Base-by-base conservation (phyloP, 2,797 vertebrate genomes). In the Selene dorsalis region DNA sequence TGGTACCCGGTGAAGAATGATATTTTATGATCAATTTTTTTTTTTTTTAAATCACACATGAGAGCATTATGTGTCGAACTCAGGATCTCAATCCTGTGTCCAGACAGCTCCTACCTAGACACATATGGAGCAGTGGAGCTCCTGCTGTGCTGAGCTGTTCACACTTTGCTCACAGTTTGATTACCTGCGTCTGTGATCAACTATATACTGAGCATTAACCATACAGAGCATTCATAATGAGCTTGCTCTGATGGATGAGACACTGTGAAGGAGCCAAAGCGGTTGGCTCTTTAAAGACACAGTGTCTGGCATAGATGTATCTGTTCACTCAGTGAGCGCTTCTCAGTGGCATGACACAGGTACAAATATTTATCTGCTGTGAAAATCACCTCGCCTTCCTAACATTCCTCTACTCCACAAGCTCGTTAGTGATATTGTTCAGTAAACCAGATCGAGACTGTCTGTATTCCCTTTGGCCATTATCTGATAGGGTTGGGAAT, bases 351-450 rank as follows among this genome's bases (percentile, higher is more conserved):
- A 47, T 13, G 18, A 5, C 4, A 57, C 43, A 58, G 63, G 35
- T 64, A 73, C 26, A 72, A 43, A 63, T 45, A 55, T 30, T 35
- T 55, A 66, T 72, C 63, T 39, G 5, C 67, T 45, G 26, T 59
- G 6, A 48, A 20, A 60, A 55, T 43, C 30, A 67, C 57, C 57
- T 26, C 41, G 60, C 61, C 48, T 52, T 13, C 43, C 12, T 39
- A 48, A 47, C 22, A 39, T 41, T 35, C 48, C 11, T 70, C 22
- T 55, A 59, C 30, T 62, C 0, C 20, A 48, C 13, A 6, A 48
- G 73, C 28, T 6, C 22, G 32, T 35, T 22, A 50, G 2, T 63
- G 28, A 58, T 63, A 28, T 24, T 48, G 20, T 38, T 78, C 58
- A 58, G 58, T 38, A 74, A 72, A 47, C 17, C 41, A 22, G 14